Evolutionary conservation across 2,888 invertebrate genomes (phyloP), one percentile per base, ranked within the genome.

Genomic region (Sesamia inferens): DNA sequence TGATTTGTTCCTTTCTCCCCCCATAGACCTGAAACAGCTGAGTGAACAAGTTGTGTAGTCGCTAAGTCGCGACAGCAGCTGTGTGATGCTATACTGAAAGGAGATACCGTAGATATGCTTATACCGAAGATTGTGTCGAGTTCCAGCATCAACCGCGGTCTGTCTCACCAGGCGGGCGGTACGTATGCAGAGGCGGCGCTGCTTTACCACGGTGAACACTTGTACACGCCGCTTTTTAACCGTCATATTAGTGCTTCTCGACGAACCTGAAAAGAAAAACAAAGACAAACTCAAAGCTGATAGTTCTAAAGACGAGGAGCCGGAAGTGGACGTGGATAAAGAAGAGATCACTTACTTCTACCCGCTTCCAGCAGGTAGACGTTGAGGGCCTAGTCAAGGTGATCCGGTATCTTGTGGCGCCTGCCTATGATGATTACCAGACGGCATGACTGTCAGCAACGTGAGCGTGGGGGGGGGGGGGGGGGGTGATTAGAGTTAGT

Each of bases 181-280:
- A 97, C 98, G 44, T 97, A 97, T 73, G 94, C 98, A 71, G 99
- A 99, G 95, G 97, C 97, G 79, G 98, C 98, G 11, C 92, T 98
- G 76, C 94, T 98, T 74, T 96, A 83, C 74, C 74, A 87, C 81
- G 99, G 99, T 94, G 96, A 96, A 76, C 97, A 97, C 74, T 96
- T 97, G 91, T 97, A 97, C 82, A 98, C 99, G 2, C 98, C 99
- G 1, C 94, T 99, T 66, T 98, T 98, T 97, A 93, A 97, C n/a
- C 79, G 98, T 99, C 7, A 96, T 98, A 5, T 78, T 85, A 0
- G 79, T n/a, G n/a, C n/a, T n/a, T n/a, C n/a, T n/a, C n/a, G n/a
- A n/a, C n/a, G n/a, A n/a, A n/a, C n/a, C n/a, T n/a, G n/a, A n/a
- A n/a, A n/a, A n/a, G n/a, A n/a, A n/a, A n/a, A n/a, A n/a, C n/a